Base-by-base conservation (phyloP, 2,888 invertebrate species). In the Oasisia sp. region DNA sequence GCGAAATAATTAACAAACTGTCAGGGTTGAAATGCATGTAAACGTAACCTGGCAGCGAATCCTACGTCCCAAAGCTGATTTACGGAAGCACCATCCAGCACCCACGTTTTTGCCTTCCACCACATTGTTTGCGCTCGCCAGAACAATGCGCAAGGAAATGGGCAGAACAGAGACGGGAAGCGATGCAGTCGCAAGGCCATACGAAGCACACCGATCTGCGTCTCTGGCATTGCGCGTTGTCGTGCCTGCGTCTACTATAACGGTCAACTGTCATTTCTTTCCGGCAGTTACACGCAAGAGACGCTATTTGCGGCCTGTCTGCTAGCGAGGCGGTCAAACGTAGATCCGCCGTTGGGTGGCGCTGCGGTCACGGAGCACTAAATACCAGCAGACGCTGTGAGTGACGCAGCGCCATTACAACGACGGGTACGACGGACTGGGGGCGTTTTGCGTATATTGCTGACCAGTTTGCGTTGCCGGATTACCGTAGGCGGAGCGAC, bases 171-270 rank as follows among this genome's bases (percentile, higher is more conserved):
- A 50, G 50, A 50, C 50, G 50, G 50, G 50, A 50, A 50, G 50
- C 50, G 50, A 50, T 50, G 50, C 14, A 50, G 50, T 9, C 50
- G 50, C 50, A 74, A 74, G 74, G 74, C 74, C 19, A 27, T 7
- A n/a, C 74, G 74, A 74, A n/a, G 74, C 27, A 74, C 19, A 74
- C 27, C 7, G 2, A 27, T 74, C 74, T 19, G 27, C 74, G 74
- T 74, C 74, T 74, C 74, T 74, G n/a, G 74, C n/a, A 74, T 74
- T 74, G 74, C 74, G n/a, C 74, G 74, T n/a, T 74, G 74, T 74
- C 74, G 74, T 74, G 74, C 74, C 27, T n/a, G n/a, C 74, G 74
- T 74, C 74, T 74, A 74, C 74, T 74, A 74, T 74, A 74, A 74
- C 74, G 74, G n/a, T n/a, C n/a, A 74, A n/a, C 19, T 74, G 74